Evolutionary conservation across 2,888 invertebrate genomes (phyloP), one percentile per base, ranked within the genome.

Genomic region (Tetheella fluctuosa): DNA sequence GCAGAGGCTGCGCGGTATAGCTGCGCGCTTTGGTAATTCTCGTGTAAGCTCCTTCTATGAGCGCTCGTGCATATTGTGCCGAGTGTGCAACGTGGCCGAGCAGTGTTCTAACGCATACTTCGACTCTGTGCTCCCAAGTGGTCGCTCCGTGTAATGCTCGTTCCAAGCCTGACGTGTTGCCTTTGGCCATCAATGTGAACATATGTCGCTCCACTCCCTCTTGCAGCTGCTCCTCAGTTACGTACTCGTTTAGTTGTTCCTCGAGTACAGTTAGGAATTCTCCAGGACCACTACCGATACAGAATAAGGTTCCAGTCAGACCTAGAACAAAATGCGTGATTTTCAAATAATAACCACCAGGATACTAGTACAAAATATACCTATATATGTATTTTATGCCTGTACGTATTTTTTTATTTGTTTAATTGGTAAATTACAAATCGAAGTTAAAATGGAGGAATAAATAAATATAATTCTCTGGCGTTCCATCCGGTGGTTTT

Each of bases 221-320:
- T 63, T 89, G 84, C 12, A 89, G 67, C 3, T 70, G 72, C 20
- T 77, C 75, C 2, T 81, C 77, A 0, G 74, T 74, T 6, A 70
- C 60, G 58, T 66, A 79, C 3, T 70, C 64, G 4, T 65, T 59
- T 2, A 88, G 59, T 23, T 82, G 70, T 7, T 75, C 65, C 53
- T 82, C 73, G 0, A 90, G 62, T 0, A 69, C 61, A 0, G 37
- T 58, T 15, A 71, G 56, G 23, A 83, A 71, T 42, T 86, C 84
- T 3, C 76, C 76, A 0, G 88, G 89, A 2, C 71, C 69, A 1
- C 70, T 72, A 1, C 90, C 89, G 12, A 88, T 54, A 58, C 84
- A 87, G 63, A 79, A 90, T 2, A 90, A 75, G 0, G 83, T 86
- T 4, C 89, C 89, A 2, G 63, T 77, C 8, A 80, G 60, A 61